Percentiles rank a stretch among this genome's conserved stretches.
These are phyloP conservation scores for Clistopyga incitator DNA, from an alignment of 2,888 invertebrate genomes.

Conservation along the genomic window DNA sequence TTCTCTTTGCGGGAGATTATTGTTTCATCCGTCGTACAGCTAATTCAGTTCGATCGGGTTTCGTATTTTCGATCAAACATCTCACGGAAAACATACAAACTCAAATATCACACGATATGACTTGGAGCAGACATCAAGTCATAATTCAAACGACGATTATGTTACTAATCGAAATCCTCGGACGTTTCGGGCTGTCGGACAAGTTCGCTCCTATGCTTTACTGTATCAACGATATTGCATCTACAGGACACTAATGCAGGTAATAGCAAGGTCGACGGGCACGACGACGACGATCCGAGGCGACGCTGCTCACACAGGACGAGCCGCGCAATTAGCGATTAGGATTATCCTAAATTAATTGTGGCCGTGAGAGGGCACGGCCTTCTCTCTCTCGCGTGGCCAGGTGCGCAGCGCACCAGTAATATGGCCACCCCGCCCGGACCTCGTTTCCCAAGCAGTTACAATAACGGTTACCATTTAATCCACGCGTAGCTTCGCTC, in stretches of 20 bases:
- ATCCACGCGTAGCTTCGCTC: constrained; percentile 71
- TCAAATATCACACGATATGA: background rate
- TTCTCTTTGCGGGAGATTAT: background rate
- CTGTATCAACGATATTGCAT: constrained; percentile 17
- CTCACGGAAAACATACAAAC: background rate
- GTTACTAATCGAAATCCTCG: constrained; percentile 35
- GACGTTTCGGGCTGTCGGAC: constrained; percentile 11
- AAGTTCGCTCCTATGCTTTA: background rate
- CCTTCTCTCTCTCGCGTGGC: constrained; percentile 29
- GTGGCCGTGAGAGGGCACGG: constrained; percentile 41
- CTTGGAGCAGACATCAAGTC: background rate
- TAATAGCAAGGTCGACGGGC: constrained; percentile 44
- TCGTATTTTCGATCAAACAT: background rate
- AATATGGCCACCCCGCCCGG: constrained; percentile 14
- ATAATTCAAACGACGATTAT: constrained; percentile 38
- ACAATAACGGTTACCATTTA: constrained; percentile 74
- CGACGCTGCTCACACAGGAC: constrained; percentile 59
- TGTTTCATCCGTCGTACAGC: background rate
- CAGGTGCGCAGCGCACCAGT: constrained; percentile 49
- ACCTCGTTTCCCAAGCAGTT: constrained; percentile 66
- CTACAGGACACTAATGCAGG: constrained; percentile 19
- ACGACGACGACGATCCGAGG: constrained; percentile 52
- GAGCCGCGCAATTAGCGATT: constrained; percentile 79
- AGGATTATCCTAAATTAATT: constrained; percentile 83
- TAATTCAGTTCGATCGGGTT: background rate